Conservation (phyloP, 2,113 vertebrate genomes). For the Salvelinus fontinalis region DNA sequence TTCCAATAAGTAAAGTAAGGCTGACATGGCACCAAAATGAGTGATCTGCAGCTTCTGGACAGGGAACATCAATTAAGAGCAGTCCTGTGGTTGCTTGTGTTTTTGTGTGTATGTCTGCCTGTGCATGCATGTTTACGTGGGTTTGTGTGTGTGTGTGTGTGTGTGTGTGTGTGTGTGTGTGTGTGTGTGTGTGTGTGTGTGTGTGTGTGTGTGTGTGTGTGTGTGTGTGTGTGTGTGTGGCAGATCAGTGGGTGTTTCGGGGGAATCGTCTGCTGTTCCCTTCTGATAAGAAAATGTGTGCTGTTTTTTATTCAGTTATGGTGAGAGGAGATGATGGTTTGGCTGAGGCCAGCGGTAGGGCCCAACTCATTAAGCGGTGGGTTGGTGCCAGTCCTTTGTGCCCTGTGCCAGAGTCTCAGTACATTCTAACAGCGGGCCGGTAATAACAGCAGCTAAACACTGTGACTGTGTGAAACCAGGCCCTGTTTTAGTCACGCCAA, state of each 20-base stretch:
- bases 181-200: no score
- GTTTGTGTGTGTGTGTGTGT: no score
- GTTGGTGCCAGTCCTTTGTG: constrained; percentile 67
- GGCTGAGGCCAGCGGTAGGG: constrained; percentile 61
- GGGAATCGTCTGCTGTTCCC: constrained; percentile 60
- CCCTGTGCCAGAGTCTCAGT: constrained; percentile 62
- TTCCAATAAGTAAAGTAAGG: constrained; percentile 57
- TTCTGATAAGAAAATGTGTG: constrained; percentile 70
- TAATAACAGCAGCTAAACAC: constrained; percentile 45
- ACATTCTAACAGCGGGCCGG: constrained; percentile 55
- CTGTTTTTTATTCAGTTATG: constrained; percentile 69
- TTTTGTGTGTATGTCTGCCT: no score
- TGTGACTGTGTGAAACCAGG: constrained; percentile 29
- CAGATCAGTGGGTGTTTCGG: constrained; percentile 41
- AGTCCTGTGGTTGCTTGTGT: constrained; percentile 49
- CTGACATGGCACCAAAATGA: constrained; percentile 37
- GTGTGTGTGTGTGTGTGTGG: no score
- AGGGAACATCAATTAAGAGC: constrained; percentile 65
- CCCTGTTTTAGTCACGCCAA: constrained; percentile 43
- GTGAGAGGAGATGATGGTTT: constrained; percentile 71
- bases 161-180: no score
- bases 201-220: no score
- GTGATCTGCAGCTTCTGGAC: constrained; percentile 52
- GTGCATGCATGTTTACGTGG: no score
- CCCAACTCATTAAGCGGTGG: constrained; percentile 70